Evolutionary conservation across 2,113 vertebrate species (phyloP).

Genomic region (Chloropsis cyanopogon): DNA sequence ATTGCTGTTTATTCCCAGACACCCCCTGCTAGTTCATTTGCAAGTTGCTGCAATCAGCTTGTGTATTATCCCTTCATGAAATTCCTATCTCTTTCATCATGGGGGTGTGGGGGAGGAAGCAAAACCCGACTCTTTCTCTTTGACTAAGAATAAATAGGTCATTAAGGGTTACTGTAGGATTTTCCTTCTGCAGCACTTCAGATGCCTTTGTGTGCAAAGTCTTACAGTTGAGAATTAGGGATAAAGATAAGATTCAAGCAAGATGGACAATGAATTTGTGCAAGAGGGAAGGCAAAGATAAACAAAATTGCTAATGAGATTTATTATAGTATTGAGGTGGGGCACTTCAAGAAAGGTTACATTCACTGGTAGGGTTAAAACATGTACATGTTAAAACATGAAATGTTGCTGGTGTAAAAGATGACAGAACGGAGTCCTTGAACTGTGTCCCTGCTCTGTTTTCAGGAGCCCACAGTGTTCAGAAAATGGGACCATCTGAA

Average conservation of each 20-base stretch:
- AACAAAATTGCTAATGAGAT: neutral
- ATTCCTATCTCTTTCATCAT: neutral
- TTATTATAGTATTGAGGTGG: neutral
- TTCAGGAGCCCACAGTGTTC: neutral
- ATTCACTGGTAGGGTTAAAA: neutral
- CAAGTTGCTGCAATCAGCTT: slow-evolving; percentile 27
- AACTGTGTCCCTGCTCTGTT: neutral
- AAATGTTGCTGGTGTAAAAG: neutral
- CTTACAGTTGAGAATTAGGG: neutral
- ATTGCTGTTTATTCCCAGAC: slow-evolving; percentile 43
- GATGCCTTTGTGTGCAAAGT: neutral
- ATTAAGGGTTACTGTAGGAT: neutral
- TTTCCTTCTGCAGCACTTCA: neutral
- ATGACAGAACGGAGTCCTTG: neutral
- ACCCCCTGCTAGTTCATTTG: slow-evolving; percentile 48
- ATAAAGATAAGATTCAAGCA: neutral
- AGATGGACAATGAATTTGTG: neutral
- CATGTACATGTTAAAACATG: neutral
- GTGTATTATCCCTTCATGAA: neutral
- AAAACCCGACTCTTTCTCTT: neutral
- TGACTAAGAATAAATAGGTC: neutral
- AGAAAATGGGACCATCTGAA: neutral
- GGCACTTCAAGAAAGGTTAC: neutral
- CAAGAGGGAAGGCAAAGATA: neutral
- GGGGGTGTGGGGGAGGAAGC: neutral